Evolutionary conservation across 1,140 invertebrate species (phyloP).

Genomic region (Arctopsyche grandis): DNA sequence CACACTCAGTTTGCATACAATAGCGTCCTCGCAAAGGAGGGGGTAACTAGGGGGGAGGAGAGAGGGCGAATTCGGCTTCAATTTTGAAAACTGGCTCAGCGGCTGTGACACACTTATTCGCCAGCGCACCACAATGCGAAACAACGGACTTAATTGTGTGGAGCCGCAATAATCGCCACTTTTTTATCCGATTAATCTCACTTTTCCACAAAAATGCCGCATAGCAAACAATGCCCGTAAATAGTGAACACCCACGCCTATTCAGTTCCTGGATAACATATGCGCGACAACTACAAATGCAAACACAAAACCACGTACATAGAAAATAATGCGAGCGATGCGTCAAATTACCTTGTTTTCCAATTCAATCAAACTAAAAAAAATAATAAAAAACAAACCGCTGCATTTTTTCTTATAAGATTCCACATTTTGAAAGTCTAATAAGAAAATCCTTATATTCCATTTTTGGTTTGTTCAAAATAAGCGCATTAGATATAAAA

Average conservation of each 20-base stretch:
- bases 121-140: conserved; percentile 19
- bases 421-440: no score
- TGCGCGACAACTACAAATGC: no score
- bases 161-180: conserved; percentile 28
- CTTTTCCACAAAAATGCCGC: conserved; percentile 35
- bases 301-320: no score
- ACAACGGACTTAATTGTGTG: conserved; percentile 31
- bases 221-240: background rate
- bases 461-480: no score
- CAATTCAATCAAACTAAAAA: no score
- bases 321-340: no score
- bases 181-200: conserved; percentile 43
- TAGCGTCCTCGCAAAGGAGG: background rate
- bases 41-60: background rate
- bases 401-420: no score
- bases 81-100: conserved; percentile 38
- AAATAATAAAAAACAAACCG: no score
- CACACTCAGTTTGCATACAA: conserved; percentile 36
- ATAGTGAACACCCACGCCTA: background rate
- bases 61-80: conserved; percentile 19
- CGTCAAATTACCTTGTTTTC: no score
- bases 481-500: no score
- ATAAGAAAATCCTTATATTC: no score
- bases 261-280: no score
- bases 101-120: conserved; percentile 34